Percentiles rank a stretch among this genome's conserved stretches.
These are phyloP conservation scores for Lasaia peninsularis DNA, from an alignment of 1,140 invertebrate species.

Conservation along the genomic window DNA sequence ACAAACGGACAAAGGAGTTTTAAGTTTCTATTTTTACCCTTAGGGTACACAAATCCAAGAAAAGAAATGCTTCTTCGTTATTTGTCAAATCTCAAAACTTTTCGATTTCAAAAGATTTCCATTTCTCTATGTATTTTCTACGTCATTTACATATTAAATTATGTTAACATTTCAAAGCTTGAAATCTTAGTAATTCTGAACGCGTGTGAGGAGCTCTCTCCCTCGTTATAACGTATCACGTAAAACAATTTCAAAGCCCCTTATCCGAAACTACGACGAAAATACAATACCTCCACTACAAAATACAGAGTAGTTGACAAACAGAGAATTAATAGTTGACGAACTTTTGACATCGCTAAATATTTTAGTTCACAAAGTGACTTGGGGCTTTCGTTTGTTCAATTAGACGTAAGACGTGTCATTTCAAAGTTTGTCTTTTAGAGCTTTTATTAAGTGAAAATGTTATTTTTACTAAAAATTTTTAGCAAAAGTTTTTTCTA, in stretches of 20 bases:
- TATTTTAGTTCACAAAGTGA: not conserved
- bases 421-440: no score
- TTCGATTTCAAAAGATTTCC: no score
- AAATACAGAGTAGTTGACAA: slow-evolving; percentile 20
- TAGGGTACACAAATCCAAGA: no score
- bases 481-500: no score
- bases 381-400: no score
- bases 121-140: not conserved
- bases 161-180: slow-evolving; percentile 27
- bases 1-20: no score
- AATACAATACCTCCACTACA: slow-evolving; percentile 50
- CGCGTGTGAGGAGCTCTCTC: slow-evolving; percentile 42
- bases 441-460: no score
- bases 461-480: no score
- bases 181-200: slow-evolving; percentile 42
- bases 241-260: slow-evolving; percentile 68
- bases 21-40: no score
- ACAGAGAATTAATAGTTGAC: slow-evolving; percentile 15
- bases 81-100: no score
- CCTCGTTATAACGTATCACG: slow-evolving; percentile 65
- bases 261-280: slow-evolving; percentile 49
- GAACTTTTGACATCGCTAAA: not conserved
- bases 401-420: no score
- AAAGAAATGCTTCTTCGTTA: no score
- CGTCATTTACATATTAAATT: slow-evolving; percentile 31